A percentile compares a stretch with the other conserved stretches of the same genome.
phyloP scores from a whole-genome alignment of 2,797 vertebrate genomes.

The Champsocephalus esox region DNA sequence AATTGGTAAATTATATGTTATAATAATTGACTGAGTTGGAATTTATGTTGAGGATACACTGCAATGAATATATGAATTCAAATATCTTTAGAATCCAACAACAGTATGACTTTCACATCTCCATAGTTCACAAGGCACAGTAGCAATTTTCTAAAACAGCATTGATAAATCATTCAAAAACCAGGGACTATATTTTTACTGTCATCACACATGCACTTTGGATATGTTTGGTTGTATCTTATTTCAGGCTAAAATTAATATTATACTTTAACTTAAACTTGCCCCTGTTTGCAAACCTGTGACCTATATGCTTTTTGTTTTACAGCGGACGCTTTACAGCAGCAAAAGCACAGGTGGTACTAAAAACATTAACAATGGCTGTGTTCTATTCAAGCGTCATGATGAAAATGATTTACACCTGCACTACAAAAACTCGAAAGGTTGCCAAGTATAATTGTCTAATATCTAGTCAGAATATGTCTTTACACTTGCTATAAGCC shows the following conservation, averaged over 20 bases:
- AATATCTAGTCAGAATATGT: too few relatives aligned
- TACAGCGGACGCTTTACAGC: neutral
- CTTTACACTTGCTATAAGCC: too few relatives aligned
- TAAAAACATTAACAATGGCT: neutral
- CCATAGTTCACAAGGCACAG: neutral
- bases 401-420: neutral
- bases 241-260: neutral
- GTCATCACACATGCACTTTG: neutral
- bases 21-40: constrained; percentile 11
- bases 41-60: constrained; percentile 6
- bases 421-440: too few relatives aligned
- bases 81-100: neutral
- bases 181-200: neutral
- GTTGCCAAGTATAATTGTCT: too few relatives aligned
- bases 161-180: neutral
- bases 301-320: too few relatives aligned
- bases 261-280: neutral
- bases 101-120: neutral
- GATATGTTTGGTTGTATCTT: neutral
- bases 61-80: neutral
- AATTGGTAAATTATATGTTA: constrained; percentile 17
- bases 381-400: neutral
- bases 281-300: neutral
- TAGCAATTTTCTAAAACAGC: neutral
- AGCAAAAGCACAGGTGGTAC: neutral